A percentile compares a stretch with the other conserved stretches of the same genome.
Conservation (phyloP, 2,888 invertebrate genomes). For the Cephus runcator region DNA sequence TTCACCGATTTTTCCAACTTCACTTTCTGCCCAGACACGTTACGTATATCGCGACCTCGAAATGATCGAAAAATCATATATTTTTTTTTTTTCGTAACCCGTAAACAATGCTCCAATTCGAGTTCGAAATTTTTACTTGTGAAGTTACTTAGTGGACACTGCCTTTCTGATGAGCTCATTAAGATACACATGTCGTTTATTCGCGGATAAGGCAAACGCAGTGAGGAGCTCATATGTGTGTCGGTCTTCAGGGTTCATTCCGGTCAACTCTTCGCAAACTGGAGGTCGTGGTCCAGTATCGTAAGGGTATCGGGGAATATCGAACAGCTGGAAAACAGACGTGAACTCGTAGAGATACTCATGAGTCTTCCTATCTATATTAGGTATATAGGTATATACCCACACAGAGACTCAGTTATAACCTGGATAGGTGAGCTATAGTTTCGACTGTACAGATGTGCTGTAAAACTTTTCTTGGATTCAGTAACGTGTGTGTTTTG, state of each 20-base stretch:
- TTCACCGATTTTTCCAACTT: background rate
- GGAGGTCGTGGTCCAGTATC: background rate
- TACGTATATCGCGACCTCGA: background rate
- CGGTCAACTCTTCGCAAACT: background rate
- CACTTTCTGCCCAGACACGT: background rate
- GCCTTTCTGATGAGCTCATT: slow-evolving; percentile 24
- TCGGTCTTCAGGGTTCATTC: background rate
- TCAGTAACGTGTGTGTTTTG: no score
- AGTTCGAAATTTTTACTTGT: slow-evolving; percentile 12
- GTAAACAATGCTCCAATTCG: background rate
- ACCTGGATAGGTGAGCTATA: no score
- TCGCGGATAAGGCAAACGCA: background rate
- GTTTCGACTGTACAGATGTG: no score
- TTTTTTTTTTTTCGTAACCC: background rate
- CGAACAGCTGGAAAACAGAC: background rate
- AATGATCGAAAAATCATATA: no score
- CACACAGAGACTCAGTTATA: no score
- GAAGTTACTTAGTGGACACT: slow-evolving; percentile 18
- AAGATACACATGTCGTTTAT: slow-evolving; percentile 25
- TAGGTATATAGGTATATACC: no score
- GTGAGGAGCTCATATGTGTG: background rate
- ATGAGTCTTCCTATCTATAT: background rate
- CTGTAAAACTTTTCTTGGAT: no score
- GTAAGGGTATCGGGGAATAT: background rate
- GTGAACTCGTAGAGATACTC: background rate